These are phyloP conservation scores for Sesia bembeciformis DNA, from an alignment of 2,888 invertebrate genomes.

Conservation along the genomic window DNA sequence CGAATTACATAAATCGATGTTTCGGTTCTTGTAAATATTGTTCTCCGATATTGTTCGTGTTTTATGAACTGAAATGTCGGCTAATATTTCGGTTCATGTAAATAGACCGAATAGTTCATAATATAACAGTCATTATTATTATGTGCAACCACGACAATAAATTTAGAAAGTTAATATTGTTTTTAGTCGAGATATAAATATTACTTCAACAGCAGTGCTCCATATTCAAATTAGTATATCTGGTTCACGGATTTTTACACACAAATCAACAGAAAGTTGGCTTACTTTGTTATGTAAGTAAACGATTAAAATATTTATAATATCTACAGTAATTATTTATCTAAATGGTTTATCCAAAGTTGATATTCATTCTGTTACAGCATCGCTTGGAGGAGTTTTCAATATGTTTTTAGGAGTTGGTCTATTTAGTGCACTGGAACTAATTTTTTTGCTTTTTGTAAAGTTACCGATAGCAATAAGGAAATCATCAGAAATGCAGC, in stretches of 20 bases:
- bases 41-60: too few species aligned
- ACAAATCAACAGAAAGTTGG: conserved; percentile 55
- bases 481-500: conserved; percentile 10
- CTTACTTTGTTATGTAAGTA: conserved; percentile 54
- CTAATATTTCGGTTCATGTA: too few species aligned
- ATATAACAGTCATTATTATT: too few species aligned
- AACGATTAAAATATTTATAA: neutral
- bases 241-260: conserved; percentile 35
- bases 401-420: conserved; percentile 66
- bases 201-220: conserved; percentile 26
- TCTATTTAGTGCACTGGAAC: conserved; percentile 52
- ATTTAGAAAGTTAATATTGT: neutral
- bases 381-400: conserved; percentile 60
- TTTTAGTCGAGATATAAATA: conserved; percentile 39
- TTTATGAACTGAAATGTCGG: too few species aligned
- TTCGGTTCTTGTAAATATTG: too few species aligned
- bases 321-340: neutral
- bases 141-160: too few species aligned
- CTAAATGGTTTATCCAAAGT: neutral
- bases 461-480: conserved; percentile 20
- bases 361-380: conserved; percentile 26
- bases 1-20: too few species aligned
- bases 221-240: conserved; percentile 28
- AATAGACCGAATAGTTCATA: too few species aligned
- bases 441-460: conserved; percentile 29